A percentile compares a stretch with the other conserved stretches of the same genome.
These are phyloP conservation scores for Sparus aurata DNA, from an alignment of 2,797 vertebrate genomes.

Conservation along the genomic window DNA sequence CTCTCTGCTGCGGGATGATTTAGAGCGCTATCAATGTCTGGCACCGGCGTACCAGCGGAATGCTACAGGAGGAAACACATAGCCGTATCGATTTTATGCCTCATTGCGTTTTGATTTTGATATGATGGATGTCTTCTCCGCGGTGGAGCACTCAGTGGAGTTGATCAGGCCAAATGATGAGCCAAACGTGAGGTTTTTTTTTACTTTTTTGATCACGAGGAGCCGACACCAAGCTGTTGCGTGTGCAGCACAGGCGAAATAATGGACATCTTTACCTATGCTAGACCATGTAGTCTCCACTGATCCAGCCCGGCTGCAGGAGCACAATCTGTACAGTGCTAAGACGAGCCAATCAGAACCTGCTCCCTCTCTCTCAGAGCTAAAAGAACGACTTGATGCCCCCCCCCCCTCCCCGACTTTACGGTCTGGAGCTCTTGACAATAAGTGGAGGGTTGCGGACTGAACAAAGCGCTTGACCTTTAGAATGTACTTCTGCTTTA, in stretches of 20 bases:
- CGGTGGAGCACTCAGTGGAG: not conserved
- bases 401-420: not conserved
- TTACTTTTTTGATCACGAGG: not conserved
- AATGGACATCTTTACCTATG: no score
- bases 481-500: conserved; percentile 36
- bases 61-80: conserved; percentile 12
- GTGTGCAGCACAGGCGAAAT: not conserved
- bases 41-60: not conserved
- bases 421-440: conserved; percentile 27
- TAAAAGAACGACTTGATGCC: conserved; percentile 17
- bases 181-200: not conserved
- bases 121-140: not conserved
- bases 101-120: conserved; percentile 18
- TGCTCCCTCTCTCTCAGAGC: not conserved
- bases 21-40: conserved; percentile 4
- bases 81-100: conserved; percentile 4
- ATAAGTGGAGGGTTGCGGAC: conserved; percentile 30
- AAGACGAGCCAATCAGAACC: conserved; percentile 1
- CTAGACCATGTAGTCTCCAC: no score
- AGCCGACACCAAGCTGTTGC: not conserved
- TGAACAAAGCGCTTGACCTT: conserved; percentile 57
- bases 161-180: conserved; percentile 5
- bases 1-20: conserved; percentile 11
- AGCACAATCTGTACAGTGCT: not conserved
- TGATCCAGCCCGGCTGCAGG: no score